Evolutionary conservation across 1,140 invertebrate species (phyloP).

Genomic region (Zaprionus taronus): DNA sequence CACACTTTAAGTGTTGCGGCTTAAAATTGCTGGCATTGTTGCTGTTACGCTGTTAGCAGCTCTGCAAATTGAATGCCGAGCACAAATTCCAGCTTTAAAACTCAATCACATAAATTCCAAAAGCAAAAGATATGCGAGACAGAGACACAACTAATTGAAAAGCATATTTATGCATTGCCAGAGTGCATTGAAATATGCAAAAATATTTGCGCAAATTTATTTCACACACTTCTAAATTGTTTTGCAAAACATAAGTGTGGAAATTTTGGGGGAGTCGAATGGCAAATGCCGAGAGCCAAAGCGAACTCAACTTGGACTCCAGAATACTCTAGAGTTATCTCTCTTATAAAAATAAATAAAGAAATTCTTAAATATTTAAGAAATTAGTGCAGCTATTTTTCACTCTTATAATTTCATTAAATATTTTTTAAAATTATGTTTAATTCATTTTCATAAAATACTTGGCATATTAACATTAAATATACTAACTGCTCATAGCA

Average conservation of each 20-base stretch:
- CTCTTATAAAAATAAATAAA: background rate
- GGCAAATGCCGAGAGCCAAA: background rate
- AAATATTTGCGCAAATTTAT: slow-evolving; percentile 11
- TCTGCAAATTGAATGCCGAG: slow-evolving; percentile 20
- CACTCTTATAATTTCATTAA: too few relatives aligned
- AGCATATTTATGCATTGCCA: background rate
- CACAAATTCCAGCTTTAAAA: slow-evolving; percentile 22
- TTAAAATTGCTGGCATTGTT: slow-evolving; percentile 43
- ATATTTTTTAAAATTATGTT: too few relatives aligned
- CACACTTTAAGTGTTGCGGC: slow-evolving; percentile 48
- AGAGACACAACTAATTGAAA: background rate
- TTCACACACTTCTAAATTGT: slow-evolving; percentile 5
- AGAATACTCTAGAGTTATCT: background rate
- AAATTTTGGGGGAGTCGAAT: background rate
- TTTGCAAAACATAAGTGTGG: background rate
- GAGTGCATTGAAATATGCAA: background rate
- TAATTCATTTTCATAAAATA: too few relatives aligned
- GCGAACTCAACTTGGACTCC: background rate
- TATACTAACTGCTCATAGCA: background rate
- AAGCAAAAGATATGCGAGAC: background rate
- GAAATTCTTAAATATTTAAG: background rate
- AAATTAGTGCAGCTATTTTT: background rate
- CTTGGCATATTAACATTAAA: too few relatives aligned
- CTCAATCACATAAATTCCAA: slow-evolving; percentile 31
- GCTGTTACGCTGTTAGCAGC: background rate